Conservation (phyloP, 1,140 invertebrate genomes). For the Cardiocondyla obscurior region DNA sequence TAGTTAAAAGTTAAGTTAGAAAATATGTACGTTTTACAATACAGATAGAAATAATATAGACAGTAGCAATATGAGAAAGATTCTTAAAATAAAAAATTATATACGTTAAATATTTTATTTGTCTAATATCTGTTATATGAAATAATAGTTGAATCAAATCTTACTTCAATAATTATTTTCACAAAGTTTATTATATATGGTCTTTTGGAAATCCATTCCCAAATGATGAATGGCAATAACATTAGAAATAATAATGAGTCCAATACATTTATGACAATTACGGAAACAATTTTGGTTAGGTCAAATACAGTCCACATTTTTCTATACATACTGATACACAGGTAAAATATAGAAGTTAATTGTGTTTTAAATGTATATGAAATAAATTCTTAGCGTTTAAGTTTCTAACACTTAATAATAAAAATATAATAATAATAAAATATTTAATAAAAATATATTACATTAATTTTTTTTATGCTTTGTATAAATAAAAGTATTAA, state of each 20-base stretch:
- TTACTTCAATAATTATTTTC: conserved; percentile 68
- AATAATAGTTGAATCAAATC: not conserved
- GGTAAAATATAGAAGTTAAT: not conserved
- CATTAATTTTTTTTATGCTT: not conserved
- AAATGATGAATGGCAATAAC: conserved; percentile 64
- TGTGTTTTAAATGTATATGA: not conserved
- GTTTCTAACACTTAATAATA: too few species aligned
- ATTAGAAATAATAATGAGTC: conserved; percentile 61
- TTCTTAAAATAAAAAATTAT: not conserved
- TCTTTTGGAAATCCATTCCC: conserved; percentile 66
- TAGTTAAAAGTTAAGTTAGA: conserved; percentile 2
- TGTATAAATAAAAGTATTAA: not conserved
- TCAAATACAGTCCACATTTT: not conserved
- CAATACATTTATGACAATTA: conserved; percentile 59
- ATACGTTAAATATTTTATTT: not conserved
- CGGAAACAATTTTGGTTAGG: conserved; percentile 15
- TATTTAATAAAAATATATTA: not conserved
- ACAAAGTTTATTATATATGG: conserved; percentile 59
- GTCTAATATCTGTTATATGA: not conserved
- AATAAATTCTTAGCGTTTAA: not conserved
- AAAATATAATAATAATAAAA: not conserved
- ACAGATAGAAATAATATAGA: not conserved
- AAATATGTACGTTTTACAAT: not conserved
- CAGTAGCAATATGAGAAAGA: not conserved
- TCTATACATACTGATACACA: conserved; percentile 11